Conservation (phyloP, 1,140 invertebrate genomes). For the Caenorhabditis tropicalis region DNA sequence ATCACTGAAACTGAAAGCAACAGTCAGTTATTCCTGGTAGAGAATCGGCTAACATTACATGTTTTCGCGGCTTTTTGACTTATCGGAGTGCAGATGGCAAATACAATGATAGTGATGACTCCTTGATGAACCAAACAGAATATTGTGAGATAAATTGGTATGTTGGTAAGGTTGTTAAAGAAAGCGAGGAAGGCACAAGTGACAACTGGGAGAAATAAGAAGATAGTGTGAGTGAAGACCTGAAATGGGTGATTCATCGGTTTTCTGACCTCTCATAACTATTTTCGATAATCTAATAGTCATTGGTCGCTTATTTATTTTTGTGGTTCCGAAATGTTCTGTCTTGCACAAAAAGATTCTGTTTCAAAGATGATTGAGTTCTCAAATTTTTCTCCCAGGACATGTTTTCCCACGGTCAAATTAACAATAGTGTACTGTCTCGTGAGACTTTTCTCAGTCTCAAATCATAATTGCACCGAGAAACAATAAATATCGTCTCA, state of each 20-base stretch:
- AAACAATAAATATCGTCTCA: too few relatives aligned
- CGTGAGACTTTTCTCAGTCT: too few relatives aligned
- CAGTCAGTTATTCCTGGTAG: not conserved
- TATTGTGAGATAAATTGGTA: not conserved
- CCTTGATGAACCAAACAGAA: not conserved
- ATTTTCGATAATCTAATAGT: not conserved
- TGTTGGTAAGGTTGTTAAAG: not conserved
- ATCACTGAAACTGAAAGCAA: slow-evolving; percentile 20
- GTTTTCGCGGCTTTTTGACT: not conserved
- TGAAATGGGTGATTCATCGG: not conserved
- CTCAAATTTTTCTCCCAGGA: not conserved
- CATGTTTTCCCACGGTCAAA: not conserved
- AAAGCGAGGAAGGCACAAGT: not conserved
- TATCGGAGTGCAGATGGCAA: not conserved
- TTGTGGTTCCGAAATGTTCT: too few relatives aligned
- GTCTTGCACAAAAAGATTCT: too few relatives aligned
- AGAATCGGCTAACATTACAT: not conserved
- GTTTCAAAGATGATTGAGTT: not conserved
- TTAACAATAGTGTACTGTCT: too few relatives aligned
- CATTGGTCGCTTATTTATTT: not conserved
- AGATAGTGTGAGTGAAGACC: not conserved
- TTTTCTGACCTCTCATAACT: too few relatives aligned
- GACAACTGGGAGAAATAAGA: not conserved
- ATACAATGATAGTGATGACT: not conserved
- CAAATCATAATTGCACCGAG: too few relatives aligned